Percentiles rank a stretch among this genome's conserved stretches.
phyloP scores from a whole-genome alignment of 2,113 vertebrate genomes.

The Trogon melanurus region DNA sequence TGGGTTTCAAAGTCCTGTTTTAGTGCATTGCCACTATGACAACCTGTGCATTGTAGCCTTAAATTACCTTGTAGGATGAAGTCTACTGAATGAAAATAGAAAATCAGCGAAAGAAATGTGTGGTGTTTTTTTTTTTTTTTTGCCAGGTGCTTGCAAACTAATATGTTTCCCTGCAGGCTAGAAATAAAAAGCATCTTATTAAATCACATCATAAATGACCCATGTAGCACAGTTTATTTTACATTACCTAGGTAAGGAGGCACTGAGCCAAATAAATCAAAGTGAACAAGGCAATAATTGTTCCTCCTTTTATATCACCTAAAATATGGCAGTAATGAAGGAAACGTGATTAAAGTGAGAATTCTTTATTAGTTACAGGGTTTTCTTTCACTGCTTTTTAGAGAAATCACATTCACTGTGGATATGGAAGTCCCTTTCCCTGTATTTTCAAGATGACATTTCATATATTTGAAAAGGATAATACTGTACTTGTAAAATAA shows the following conservation, averaged over 20 bases:
- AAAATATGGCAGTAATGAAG: slow-evolving; percentile 65
- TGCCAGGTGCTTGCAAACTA: slow-evolving; percentile 34
- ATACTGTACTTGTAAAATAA: neutral
- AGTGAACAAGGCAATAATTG: slow-evolving; percentile 72
- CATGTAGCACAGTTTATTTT: slow-evolving; percentile 72
- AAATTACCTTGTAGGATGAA: slow-evolving; percentile 38
- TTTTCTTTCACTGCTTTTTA: slow-evolving; percentile 30
- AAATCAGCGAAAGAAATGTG: neutral
- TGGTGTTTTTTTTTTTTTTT: neutral
- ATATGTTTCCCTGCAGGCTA: slow-evolving; percentile 36
- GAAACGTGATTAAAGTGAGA: slow-evolving; percentile 53
- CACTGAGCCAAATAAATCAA: slow-evolving; percentile 71
- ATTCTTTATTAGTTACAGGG: slow-evolving; percentile 8
- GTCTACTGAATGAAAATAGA: slow-evolving; percentile 16
- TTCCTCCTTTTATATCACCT: slow-evolving; percentile 57
- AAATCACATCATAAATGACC: slow-evolving; percentile 75
- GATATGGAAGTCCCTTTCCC: neutral
- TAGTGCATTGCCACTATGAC: slow-evolving; percentile 2
- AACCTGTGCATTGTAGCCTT: slow-evolving; percentile 33
- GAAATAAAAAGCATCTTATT: slow-evolving; percentile 70
- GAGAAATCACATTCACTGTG: slow-evolving; percentile 10
- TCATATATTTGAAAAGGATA: slow-evolving; percentile 32
- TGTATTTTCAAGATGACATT: slow-evolving; percentile 44
- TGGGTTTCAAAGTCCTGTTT: neutral
- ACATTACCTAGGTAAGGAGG: slow-evolving; percentile 64